phyloP scores from a whole-genome alignment of 2,888 invertebrate genomes.

The Meteorus cinctellus region DNA sequence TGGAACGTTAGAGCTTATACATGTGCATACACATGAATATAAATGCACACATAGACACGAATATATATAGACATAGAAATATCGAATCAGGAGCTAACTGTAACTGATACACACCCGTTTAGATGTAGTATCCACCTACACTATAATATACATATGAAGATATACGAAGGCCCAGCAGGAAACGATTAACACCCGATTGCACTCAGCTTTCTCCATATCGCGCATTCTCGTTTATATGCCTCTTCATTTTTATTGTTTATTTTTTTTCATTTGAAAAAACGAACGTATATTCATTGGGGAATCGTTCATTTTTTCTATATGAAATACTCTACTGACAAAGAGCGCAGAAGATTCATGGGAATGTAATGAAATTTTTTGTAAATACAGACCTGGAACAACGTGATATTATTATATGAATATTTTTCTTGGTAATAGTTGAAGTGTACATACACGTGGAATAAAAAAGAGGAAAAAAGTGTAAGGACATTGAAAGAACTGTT shows the following conservation, averaged over 20 bases:
- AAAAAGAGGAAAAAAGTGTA: too few species aligned
- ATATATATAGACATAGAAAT: not conserved
- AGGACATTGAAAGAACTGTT: too few species aligned
- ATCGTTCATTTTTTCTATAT: slow-evolving; percentile 20
- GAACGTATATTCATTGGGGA: not conserved
- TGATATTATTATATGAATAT: not conserved
- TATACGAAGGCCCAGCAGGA: slow-evolving; percentile 2
- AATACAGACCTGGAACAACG: slow-evolving; percentile 1
- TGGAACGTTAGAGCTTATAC: slow-evolving; percentile 21
- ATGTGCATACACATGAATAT: too few species aligned
- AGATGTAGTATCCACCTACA: slow-evolving; percentile 20
- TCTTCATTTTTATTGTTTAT: not conserved
- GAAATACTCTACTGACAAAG: not conserved
- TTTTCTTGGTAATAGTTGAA: not conserved
- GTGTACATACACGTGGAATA: too few species aligned
- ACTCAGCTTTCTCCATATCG: slow-evolving; percentile 37
- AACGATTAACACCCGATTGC: slow-evolving; percentile 42
- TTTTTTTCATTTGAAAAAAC: not conserved
- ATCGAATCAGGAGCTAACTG: slow-evolving; percentile 20
- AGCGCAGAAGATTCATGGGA: slow-evolving; percentile 20
- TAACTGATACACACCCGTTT: slow-evolving; percentile 31
- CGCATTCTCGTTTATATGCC: not conserved
- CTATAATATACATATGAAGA: slow-evolving; percentile 11
- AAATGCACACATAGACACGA: too few species aligned
- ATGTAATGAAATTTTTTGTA: slow-evolving; percentile 14